A percentile compares a stretch with the other conserved stretches of the same genome.
Conservation (phyloP, 2,797 vertebrate species). For the Knipowitschia caucasica region DNA sequence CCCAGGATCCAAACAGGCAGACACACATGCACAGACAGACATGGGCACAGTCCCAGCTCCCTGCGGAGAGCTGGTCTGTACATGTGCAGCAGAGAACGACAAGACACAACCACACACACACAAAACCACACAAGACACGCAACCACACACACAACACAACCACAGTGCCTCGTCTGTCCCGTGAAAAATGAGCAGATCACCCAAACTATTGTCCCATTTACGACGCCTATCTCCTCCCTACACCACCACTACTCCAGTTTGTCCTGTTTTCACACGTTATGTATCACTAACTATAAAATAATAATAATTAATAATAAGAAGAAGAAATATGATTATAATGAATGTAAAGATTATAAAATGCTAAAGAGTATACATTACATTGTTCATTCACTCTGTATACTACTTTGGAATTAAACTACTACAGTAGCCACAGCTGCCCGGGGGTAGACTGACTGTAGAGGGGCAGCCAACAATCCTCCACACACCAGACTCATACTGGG, state of each 20-base stretch:
- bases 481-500: too few species aligned
- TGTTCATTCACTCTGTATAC: too few species aligned
- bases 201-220: slow-evolving; percentile 33
- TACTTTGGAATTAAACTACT: too few species aligned
- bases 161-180: slow-evolving; percentile 71
- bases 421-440: too few species aligned
- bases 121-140: too few species aligned
- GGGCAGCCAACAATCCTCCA: too few species aligned
- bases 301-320: too few species aligned
- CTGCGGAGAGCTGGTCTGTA: slow-evolving; percentile 52
- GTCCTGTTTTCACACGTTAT: slow-evolving; percentile 47
- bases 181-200: slow-evolving; percentile 63
- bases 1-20: slow-evolving; percentile 8
- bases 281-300: too few species aligned
- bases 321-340: too few species aligned
- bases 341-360: too few species aligned
- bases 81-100: slow-evolving; percentile 48
- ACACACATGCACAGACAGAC: slow-evolving; percentile 34
- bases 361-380: too few species aligned
- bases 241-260: slow-evolving; percentile 29
- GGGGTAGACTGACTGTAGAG: too few species aligned
- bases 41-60: slow-evolving; percentile 36
- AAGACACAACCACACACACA: slow-evolving; percentile 52
- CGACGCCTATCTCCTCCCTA: slow-evolving; percentile 42
- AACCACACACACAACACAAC: slow-evolving; percentile 46